A percentile compares a stretch with the other conserved stretches of the same genome.
These are phyloP conservation scores for Drosophila vallismaia DNA, from an alignment of 2,888 invertebrate species.

Conservation along the genomic window DNA sequence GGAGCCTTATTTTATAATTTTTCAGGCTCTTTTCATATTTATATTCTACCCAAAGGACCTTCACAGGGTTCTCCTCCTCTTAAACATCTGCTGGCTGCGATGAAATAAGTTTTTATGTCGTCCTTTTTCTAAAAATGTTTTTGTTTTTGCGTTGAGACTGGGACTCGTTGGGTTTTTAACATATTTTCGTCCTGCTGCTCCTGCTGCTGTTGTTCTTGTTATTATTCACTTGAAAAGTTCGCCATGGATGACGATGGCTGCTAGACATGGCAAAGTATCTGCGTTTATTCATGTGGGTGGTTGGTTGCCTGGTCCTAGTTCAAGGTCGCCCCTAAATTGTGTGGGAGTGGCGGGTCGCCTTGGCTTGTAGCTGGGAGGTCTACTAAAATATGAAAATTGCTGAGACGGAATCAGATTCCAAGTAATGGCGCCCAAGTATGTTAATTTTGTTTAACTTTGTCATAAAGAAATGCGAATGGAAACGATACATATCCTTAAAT, in stretches of 20 bases:
- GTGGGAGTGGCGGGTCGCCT: too few species aligned
- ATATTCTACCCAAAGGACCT: neutral
- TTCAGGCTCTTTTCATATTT: neutral
- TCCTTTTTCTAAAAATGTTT: constrained; percentile 39
- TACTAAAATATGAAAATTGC: constrained; percentile 39
- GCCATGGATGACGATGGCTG: constrained; percentile 34
- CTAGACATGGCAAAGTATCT: constrained; percentile 27
- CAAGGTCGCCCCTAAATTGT: constrained; percentile 17
- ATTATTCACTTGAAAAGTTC: constrained; percentile 32
- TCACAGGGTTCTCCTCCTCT: neutral
- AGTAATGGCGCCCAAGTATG: constrained; percentile 35
- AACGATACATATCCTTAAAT: neutral
- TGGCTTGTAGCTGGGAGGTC: neutral
- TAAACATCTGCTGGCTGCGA: constrained; percentile 44
- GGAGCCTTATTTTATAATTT: neutral
- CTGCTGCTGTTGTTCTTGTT: constrained; percentile 4
- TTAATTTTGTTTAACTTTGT: constrained; percentile 26
- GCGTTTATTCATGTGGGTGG: constrained; percentile 12
- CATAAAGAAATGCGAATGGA: constrained; percentile 28
- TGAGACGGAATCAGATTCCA: constrained; percentile 31
- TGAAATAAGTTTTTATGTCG: constrained; percentile 49
- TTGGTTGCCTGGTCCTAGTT: constrained; percentile 19
- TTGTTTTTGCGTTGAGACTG: constrained; percentile 36
- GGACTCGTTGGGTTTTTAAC: constrained; percentile 47
- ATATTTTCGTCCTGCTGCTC: constrained; percentile 23